Evolutionary conservation across 2,797 vertebrate species (phyloP).

Genomic region (Tachyglossus aculeatus): DNA sequence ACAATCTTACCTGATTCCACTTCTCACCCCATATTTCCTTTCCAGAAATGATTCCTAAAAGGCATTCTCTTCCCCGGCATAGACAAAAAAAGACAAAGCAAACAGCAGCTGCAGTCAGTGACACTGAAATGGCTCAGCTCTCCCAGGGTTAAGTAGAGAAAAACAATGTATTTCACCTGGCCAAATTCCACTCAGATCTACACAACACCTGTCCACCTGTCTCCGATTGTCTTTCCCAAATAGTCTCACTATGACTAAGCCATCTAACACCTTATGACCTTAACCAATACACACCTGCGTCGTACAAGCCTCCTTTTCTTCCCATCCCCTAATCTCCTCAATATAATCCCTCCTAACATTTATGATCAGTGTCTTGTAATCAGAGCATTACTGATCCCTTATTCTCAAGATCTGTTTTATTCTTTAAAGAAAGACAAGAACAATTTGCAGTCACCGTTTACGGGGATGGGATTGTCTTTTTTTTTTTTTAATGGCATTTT

Average conservation of each 20-base stretch:
- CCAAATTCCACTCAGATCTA: slow-evolving; percentile 20
- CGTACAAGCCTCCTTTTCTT: slow-evolving; percentile 44
- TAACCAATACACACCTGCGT: slow-evolving; percentile 29
- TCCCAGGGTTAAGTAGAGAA: slow-evolving; percentile 3
- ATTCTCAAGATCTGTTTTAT: background rate
- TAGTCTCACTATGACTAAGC: slow-evolving; percentile 12
- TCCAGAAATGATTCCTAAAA: too few relatives aligned
- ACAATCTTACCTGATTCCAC: too few relatives aligned
- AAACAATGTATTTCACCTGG: slow-evolving; percentile 36
- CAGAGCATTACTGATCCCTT: background rate
- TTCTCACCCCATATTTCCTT: too few relatives aligned
- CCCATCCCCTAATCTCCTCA: background rate
- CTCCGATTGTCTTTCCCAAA: slow-evolving; percentile 21
- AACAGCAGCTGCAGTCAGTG: too few relatives aligned
- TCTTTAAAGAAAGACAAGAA: too few relatives aligned
- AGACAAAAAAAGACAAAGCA: too few relatives aligned
- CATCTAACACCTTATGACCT: slow-evolving; percentile 33
- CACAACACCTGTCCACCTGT: slow-evolving; percentile 49
- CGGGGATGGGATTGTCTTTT: too few relatives aligned
- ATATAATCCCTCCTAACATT: slow-evolving; percentile 4
- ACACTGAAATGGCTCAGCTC: slow-evolving; percentile 37
- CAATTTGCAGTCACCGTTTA: too few relatives aligned
- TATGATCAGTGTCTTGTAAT: background rate
- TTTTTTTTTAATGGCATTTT: too few relatives aligned
- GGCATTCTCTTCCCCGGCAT: too few relatives aligned